Percentiles rank a stretch among this genome's conserved stretches.
phyloP scores from a whole-genome alignment of 2,797 vertebrate genomes.

The Margarornis squamiger region DNA sequence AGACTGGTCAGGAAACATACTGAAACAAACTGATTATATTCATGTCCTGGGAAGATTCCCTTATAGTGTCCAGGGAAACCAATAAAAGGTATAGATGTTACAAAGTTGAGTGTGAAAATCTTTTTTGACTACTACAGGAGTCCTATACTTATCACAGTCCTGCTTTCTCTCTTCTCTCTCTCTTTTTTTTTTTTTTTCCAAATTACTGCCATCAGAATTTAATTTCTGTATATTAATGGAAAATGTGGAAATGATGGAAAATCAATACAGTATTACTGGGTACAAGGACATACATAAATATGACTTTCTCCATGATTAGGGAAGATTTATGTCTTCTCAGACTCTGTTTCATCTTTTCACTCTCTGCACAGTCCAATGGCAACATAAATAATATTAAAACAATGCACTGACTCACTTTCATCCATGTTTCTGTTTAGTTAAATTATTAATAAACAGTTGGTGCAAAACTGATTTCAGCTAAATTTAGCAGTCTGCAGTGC shows the following conservation, averaged over 20 bases:
- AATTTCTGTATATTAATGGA: background rate
- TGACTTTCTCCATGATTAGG: background rate
- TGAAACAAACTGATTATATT: background rate
- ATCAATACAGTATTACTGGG: background rate
- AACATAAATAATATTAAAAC: conserved; percentile 36
- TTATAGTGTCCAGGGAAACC: background rate
- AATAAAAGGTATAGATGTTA: background rate
- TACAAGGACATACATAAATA: background rate
- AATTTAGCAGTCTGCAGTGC: background rate
- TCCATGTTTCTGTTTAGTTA: background rate
- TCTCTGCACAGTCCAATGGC: background rate
- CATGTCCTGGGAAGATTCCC: background rate
- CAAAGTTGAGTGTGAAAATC: background rate
- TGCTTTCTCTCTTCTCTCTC: background rate
- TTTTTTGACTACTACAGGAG: background rate
- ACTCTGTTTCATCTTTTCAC: background rate
- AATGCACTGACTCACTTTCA: background rate
- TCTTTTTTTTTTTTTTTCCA: background rate
- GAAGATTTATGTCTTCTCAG: conserved; percentile 27
- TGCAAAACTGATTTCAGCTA: conserved; percentile 10
- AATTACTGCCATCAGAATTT: background rate
- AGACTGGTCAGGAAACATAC: background rate
- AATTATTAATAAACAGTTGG: conserved; percentile 33
- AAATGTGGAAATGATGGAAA: background rate
- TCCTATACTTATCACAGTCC: background rate